Evolutionary conservation across 2,113 vertebrate genomes (phyloP).

Genomic region (Notarius lentiginosus): DNA sequence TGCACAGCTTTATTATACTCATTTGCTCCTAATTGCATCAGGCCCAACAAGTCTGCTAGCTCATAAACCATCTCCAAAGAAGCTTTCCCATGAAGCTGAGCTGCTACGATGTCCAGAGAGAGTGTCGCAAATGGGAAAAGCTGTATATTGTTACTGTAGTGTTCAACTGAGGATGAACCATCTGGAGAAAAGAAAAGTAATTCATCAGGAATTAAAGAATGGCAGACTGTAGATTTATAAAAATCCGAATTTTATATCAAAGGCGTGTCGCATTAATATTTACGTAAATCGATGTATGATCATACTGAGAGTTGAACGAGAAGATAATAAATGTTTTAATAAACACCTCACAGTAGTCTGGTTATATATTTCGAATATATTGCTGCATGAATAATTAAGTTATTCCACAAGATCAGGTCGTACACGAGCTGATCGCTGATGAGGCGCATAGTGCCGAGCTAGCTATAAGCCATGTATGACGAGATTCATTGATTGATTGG

Average conservation of each 20-base stretch:
- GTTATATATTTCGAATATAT: not conserved
- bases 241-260: not conserved
- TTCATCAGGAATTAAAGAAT: not conserved
- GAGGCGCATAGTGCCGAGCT: too few relatives aligned
- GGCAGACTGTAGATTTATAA: not conserved
- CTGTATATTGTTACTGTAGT: not conserved
- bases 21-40: constrained; percentile 34
- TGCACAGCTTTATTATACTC: constrained; percentile 25
- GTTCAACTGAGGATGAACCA: not conserved
- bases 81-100: constrained; percentile 33
- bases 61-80: constrained; percentile 40
- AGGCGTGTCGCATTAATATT: not conserved
- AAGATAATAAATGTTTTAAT: not conserved
- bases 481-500: too few relatives aligned
- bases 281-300: not conserved
- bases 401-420: too few relatives aligned
- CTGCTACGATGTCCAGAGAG: not conserved
- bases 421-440: too few relatives aligned
- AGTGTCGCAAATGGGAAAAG: not conserved
- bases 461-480: too few relatives aligned
- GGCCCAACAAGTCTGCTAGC: not conserved
- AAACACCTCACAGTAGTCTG: not conserved
- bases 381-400: not conserved
- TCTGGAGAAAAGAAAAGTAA: not conserved
- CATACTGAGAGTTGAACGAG: not conserved